Evolutionary conservation across 1,140 invertebrate genomes (phyloP).

Genomic region (Sipha flava): DNA sequence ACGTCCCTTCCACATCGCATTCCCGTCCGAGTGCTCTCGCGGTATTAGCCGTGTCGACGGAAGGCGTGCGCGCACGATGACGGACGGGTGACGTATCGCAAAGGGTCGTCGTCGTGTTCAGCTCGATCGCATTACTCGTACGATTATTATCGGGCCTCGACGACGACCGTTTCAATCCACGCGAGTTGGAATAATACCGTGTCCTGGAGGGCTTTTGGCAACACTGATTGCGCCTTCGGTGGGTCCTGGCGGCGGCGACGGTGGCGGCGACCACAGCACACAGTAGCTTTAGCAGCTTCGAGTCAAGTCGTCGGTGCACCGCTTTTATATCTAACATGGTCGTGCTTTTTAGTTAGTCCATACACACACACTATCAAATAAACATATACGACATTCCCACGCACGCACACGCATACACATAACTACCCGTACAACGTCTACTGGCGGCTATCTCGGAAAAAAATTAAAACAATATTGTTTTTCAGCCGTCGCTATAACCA

Average conservation of each 20-base stretch:
- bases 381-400: too few species aligned
- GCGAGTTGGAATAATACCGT: background rate
- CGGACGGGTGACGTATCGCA: too few species aligned
- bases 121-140: too few species aligned
- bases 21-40: too few species aligned
- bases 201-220: background rate
- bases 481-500: background rate
- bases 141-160: background rate
- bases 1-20: too few species aligned
- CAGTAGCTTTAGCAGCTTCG: conserved; percentile 31
- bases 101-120: too few species aligned
- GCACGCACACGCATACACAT: too few species aligned
- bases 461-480: background rate
- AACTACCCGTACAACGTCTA: background rate
- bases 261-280: background rate
- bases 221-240: conserved; percentile 27
- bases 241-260: conserved; percentile 16
- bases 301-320: conserved; percentile 1
- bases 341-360: conserved; percentile 18
- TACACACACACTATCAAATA: too few species aligned
- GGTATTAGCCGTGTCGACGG: too few species aligned
- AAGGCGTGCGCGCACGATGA: too few species aligned
- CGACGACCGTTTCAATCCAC: background rate
- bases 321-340: background rate
- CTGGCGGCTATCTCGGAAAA: conserved; percentile 3